Conservation (phyloP, 2,888 invertebrate genomes). For the Pomacea canaliculata region DNA sequence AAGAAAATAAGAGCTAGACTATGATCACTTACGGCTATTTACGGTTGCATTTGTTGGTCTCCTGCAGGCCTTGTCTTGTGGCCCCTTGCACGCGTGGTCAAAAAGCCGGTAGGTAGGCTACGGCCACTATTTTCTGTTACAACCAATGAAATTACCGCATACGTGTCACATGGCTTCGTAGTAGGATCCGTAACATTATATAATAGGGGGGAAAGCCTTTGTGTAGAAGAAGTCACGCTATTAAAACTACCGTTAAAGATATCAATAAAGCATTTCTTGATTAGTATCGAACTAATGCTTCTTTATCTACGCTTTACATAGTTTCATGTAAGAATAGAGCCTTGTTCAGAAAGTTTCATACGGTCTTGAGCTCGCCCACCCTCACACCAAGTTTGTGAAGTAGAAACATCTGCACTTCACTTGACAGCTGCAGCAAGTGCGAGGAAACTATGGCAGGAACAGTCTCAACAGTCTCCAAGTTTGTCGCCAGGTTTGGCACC, state of each 20-base stretch:
- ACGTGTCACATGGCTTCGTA: conserved; percentile 39
- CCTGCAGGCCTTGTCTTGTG: background rate
- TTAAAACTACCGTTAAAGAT: no score
- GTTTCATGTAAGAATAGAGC: no score
- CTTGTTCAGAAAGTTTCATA: no score
- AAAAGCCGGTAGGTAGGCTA: conserved; percentile 22
- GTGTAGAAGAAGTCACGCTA: no score
- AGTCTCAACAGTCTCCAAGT: conserved; percentile 50
- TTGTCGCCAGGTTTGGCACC: conserved; percentile 51
- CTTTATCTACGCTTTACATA: no score
- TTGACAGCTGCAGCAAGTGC: conserved; percentile 6
- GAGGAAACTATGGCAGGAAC: conserved; percentile 56
- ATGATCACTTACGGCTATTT: background rate
- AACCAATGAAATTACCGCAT: conserved; percentile 45
- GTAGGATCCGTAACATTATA: conserved; percentile 3
- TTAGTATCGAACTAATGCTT: no score
- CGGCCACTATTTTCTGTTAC: conserved; percentile 32
- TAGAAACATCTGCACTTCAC: no score
- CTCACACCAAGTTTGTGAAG: no score
- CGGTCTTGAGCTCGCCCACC: no score
- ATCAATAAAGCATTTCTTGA: no score
- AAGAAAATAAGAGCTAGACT: background rate
- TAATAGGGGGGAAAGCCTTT: no score
- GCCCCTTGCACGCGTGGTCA: conserved; percentile 24
- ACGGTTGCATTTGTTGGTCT: conserved; percentile 8